These are phyloP conservation scores for Brachymystax lenok DNA, from an alignment of 2,797 vertebrate genomes.

Conservation along the genomic window DNA sequence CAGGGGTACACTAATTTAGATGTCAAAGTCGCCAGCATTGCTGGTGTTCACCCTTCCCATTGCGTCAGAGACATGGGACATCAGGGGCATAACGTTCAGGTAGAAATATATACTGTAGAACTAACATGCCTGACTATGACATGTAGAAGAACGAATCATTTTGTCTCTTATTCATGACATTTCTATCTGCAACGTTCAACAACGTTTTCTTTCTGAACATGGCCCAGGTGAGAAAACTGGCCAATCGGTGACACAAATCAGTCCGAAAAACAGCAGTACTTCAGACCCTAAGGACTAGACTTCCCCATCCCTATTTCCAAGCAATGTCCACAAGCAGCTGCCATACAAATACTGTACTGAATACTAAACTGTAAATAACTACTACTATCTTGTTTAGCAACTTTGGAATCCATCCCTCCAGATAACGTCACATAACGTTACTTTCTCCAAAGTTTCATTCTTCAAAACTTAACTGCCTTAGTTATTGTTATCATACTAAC, in stretches of 20 bases:
- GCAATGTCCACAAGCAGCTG: not conserved
- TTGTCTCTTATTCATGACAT: too few relatives aligned
- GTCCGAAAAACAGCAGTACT: not conserved
- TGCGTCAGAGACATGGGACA: too few relatives aligned
- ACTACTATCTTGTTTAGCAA: not conserved
- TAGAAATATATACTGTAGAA: too few relatives aligned
- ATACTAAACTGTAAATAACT: not conserved
- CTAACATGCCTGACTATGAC: too few relatives aligned
- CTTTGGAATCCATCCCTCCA: not conserved
- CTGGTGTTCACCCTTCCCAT: not conserved
- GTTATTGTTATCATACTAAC: not conserved
- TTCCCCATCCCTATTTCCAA: not conserved
- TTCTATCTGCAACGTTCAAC: too few relatives aligned
- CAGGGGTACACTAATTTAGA: not conserved
- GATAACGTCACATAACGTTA: not conserved
- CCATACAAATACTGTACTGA: not conserved
- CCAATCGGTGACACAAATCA: not conserved
- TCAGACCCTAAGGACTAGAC: not conserved
- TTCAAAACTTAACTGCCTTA: not conserved
- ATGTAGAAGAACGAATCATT: too few relatives aligned
- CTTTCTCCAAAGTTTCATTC: not conserved
- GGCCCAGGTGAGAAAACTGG: not conserved
- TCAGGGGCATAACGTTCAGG: too few relatives aligned
- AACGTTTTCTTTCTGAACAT: too few relatives aligned
- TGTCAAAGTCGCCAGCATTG: too few relatives aligned